Evolutionary conservation across 2,888 invertebrate genomes (phyloP), one percentile per base, ranked within the genome.

Genomic region (Coecobrya sp.): DNA sequence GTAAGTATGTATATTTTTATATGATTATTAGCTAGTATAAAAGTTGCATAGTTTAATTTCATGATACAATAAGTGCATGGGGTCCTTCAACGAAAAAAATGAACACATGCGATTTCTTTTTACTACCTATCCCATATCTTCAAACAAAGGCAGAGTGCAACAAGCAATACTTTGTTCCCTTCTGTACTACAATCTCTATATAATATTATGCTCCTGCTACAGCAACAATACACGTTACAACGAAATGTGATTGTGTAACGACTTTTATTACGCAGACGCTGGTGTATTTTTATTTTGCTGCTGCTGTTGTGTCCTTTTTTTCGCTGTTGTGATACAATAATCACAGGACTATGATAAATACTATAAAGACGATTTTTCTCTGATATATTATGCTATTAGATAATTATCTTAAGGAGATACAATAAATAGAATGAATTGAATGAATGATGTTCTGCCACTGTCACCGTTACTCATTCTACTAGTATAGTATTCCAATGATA

Each of bases 221-320:
- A 70, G 22, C 62, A 84, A 82, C 55, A 81, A 81, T 65, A 81
- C 16, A 45, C 52, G 45, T 13, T 2, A 52, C 25, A 49, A 81
- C 36, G 76, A 36, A 79, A 79, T 16, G 86, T 4, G 70, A 82
- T 87, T 91, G 82, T 87, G 91, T 82, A 91, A 91, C 30, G 79
- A 79, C 86, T 79, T 85, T 91, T 87, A 81, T 91, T 91, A 91
- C 86, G 87, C 82, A 79, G 55, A 59, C 79, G 8, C 55, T 70
- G 25, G 27, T 13, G 45, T 49, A 76, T 70, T 86, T 73, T 79
- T 90, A 30, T 87, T 76, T 22, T 65, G 36, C 42, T 70, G 27
- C 76, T 76, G 55, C 55, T 73, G 19, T 76, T 73, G 19, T 76
- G 19, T 36, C 52, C n/a, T 70, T 19, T 42, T 36, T 16, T 49